Evolutionary conservation across 2,797 vertebrate species (phyloP), one percentile per base, ranked within the genome.

Genomic region (Macrochelys suwanniensis): DNA sequence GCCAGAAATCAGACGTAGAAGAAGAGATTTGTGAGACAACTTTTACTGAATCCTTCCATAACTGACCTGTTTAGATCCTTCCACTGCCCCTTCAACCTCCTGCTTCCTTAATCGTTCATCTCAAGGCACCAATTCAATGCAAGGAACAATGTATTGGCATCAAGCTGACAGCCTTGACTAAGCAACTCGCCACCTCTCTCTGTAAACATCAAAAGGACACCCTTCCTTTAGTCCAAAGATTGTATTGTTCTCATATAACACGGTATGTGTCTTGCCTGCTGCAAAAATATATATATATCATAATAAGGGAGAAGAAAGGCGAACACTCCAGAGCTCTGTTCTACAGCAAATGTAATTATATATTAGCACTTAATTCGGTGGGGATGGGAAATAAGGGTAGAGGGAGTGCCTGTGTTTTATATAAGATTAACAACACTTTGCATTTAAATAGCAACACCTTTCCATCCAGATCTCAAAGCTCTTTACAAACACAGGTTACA

Each of bases 1-100:
- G 97, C 98, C 97, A 98, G 98, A 98, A 99, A 98, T 93, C 99
- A 99, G 98, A 99, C 99, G 98, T 99, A 99, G 98, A 99, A 97
- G 98, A 97, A 89, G 93, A 91, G 95, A 94, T 96, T 92, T 91
- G 42, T 95, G 90, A 97, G 98, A 98, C 98, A 97, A 91, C 97
- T 97, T 96, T 97, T 98, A 95, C 95, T 95, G 26, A 96, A 97
- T 93, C 91, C 95, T 96, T 97, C 97, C 77, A 45, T 81, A 91
- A 82, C 94, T 94, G 97, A 96, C 96, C 97, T 97, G 93, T 71
- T 89, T 68, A 92, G 97, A 97, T 95, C 95, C 95, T 97, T 89
- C 96, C 95, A 92, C 37, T 84, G 91, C 91, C 96, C 97, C 86
- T 90, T 92, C 95, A 92, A 77, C 96, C 97, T 97, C 95, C 92